Conservation (phyloP, 2,797 vertebrate genomes). For the Rhinoraja longicauda region DNA sequence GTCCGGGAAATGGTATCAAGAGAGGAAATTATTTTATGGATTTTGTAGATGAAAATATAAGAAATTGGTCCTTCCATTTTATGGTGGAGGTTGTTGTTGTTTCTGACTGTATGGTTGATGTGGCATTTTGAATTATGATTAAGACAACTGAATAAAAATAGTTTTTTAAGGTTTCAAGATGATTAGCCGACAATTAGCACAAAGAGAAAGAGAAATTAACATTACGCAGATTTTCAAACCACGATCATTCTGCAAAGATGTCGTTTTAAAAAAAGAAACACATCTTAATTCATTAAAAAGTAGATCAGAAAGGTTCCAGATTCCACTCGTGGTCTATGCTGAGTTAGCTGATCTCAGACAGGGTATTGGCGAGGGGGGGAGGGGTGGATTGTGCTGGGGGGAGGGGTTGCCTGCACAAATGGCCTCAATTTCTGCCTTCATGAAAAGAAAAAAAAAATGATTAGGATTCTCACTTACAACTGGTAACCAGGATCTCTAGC, state of each 20-base stretch:
- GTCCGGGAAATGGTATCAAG: not conserved
- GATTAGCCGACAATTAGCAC: not conserved
- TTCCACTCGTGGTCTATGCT: not conserved
- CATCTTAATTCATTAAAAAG: not conserved
- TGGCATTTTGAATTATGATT: conserved; percentile 24
- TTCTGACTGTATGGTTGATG: not conserved
- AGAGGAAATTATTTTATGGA: not conserved
- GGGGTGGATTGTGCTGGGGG: not conserved
- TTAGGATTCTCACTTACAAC: not conserved
- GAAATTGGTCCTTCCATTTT: not conserved
- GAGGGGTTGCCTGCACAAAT: not conserved
- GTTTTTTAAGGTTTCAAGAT: not conserved
- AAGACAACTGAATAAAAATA: not conserved
- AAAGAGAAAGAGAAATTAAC: not conserved
- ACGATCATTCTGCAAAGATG: no score
- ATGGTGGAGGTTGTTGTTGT: not conserved
- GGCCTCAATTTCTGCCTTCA: not conserved
- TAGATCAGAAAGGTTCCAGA: not conserved
- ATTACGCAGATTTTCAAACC: not conserved
- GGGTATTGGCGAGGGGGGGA: not conserved
- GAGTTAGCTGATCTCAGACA: not conserved
- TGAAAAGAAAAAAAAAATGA: not conserved
- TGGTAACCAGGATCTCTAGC: not conserved
- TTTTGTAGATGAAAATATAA: not conserved
- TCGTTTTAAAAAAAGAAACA: no score